These are phyloP conservation scores for Hydraecia micacea DNA, from an alignment of 2,888 invertebrate species.

Conservation along the genomic window DNA sequence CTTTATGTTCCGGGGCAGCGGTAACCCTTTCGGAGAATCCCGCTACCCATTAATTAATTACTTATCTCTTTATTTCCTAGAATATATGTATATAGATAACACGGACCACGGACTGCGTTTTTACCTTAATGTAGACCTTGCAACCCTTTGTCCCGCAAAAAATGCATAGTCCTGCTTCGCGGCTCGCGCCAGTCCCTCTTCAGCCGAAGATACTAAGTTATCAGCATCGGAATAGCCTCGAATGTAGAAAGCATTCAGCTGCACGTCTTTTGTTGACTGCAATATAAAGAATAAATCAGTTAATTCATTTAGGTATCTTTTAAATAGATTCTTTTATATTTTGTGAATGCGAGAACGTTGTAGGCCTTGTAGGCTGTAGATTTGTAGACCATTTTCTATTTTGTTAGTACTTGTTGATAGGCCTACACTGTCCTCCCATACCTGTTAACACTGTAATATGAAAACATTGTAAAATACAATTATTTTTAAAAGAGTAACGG, in stretches of 20 bases:
- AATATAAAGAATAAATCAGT: constrained; percentile 43
- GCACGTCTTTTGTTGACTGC: constrained; percentile 89
- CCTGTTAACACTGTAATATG: neutral
- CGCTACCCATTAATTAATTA: too few species aligned
- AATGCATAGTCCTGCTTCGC: constrained; percentile 91
- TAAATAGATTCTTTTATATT: too few species aligned
- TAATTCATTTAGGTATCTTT: too few species aligned
- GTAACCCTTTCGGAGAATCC: too few species aligned
- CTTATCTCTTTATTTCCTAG: neutral
- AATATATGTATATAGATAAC: neutral
- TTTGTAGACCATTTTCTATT: neutral
- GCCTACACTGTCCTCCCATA: neutral
- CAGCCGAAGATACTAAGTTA: constrained; percentile 86
- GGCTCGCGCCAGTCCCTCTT: constrained; percentile 89
- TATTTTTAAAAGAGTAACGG: neutral
- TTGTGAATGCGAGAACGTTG: neutral
- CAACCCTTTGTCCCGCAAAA: constrained; percentile 91
- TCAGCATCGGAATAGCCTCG: constrained; percentile 88
- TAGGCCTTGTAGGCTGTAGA: neutral
- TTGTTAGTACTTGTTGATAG: neutral
- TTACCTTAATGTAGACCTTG: constrained; percentile 87
- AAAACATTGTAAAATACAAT: neutral
- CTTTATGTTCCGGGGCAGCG: too few species aligned
- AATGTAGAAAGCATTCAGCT: constrained; percentile 89
- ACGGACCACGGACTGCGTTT: neutral